Evolutionary conservation across 1,140 invertebrate genomes (phyloP), one percentile per base, ranked within the genome.

Genomic region (Sminthurides bifidus): DNA sequence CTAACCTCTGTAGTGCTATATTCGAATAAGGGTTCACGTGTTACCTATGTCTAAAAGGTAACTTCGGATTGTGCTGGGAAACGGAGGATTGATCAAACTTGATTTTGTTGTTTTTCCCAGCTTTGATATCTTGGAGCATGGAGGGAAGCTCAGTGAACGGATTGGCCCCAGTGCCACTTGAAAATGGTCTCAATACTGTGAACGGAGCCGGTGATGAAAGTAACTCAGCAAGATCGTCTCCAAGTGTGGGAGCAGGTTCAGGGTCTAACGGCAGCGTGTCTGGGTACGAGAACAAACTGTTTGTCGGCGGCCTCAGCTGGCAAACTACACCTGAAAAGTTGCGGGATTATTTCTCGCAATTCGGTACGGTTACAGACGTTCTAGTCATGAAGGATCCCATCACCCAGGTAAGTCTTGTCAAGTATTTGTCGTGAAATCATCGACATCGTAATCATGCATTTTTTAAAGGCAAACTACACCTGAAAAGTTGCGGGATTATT

Each of bases 301-400:
- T 91, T 69, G 87, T 92, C 24, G 88, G 87, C 15, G 87, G 88
- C 0, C 78, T 91, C 35, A 89, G 85, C 66, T 92, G 87, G 87
- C 86, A 90, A 71, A 92, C 88, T 17, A 87, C 85, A 64, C 84
- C 84, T 31, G 87, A 92, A 69, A 91, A 90, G 69, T 76, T 92
- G 6, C 77, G 84, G 64, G 85, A 90, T 63, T 91, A 92, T 69
- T 92, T 92, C 67, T 82, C 83, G 50, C 88, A 89, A 81, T 92
- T 90, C 66, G 88, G 88, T 49, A 82, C 83, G 3, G 87, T 92
- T 55, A 86, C 86, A n/a, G 87, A 92, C 69, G 87, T 91, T 41
- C 80, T 91, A 45, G 90, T 92, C 66, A 91, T 91, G 87, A 92
- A 91, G 77, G 87, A 92, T 75, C 87, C 87, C 2, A 82, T 91